Evolutionary conservation across 2,888 invertebrate species (phyloP), one percentile per base, ranked within the genome.

Genomic region (Tipula unca): DNA sequence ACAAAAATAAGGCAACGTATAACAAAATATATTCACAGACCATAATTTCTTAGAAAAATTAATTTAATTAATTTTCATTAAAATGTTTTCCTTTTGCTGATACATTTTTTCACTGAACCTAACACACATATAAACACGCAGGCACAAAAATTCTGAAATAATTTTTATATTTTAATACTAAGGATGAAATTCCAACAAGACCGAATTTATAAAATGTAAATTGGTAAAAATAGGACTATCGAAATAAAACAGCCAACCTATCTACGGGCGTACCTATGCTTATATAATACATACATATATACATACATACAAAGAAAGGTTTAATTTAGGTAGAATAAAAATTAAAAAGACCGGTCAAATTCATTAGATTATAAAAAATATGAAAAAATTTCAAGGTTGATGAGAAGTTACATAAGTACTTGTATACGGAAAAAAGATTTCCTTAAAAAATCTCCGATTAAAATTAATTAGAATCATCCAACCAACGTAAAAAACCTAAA

Each of bases 1-100:
- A 25, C 20, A 69, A 69, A 6, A 69, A 25, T 25, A 20, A 69
- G 0, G 20, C 8, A 69, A 13, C 25, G 14, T 3, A 48, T 17
- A 14, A 39, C 2, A 39, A 39, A 13, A 48, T 48, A n/a, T 48
- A 14, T 13, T 10, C 13, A 69, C 25, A 69, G 25, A 69, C 69
- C 69, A 69, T 69, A 69, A 25, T 69, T 69, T 25, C 13, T 25
- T 1, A 69, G 69, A 69, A 69, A 69, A 69, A 69, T 69, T 69
- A 69, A 69, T 69, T 69, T 25, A 69, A 69, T 69, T 69, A 69
- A 69, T 69, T 69, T 69, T 69, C 69, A 69, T 69, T 69, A 69
- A 69, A 69, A 69, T 25, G 14, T 69, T 20, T 69, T 69, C 69
- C 25, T 25, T 69, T 17, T 17, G 17, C 48, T 4, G 25, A 0